Conservation (phyloP, 2,797 vertebrate species). For the Catostomus latipinnis region DNA sequence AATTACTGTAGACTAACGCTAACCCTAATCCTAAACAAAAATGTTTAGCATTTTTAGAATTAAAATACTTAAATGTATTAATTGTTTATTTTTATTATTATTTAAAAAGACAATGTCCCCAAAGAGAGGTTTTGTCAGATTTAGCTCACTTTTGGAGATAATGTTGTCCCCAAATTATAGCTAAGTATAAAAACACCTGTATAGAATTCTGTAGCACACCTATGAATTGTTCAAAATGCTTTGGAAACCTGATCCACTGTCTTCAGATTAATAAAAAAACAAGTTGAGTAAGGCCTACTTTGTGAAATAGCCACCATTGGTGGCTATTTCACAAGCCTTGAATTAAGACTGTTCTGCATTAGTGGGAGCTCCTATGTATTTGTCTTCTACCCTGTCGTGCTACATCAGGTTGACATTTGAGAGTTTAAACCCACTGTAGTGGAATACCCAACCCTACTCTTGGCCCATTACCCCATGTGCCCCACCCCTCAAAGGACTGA, state of each 20-base stretch:
- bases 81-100: no score
- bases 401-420: constrained; percentile 70
- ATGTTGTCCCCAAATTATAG: no score
- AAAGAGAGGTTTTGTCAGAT: no score
- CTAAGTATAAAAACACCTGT: neutral
- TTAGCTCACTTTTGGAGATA: no score
- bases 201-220: neutral
- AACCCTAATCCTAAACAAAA: no score
- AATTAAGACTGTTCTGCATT: constrained; percentile 72
- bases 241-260: neutral
- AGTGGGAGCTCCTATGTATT: constrained; percentile 73
- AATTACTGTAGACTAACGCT: no score
- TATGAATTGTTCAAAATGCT: neutral
- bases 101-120: no score
- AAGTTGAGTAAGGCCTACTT: neutral
- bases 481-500: constrained; percentile 75
- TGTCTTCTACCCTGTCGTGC: constrained; percentile 64
- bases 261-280: neutral
- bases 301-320: neutral
- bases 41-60: no score
- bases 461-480: constrained; percentile 52
- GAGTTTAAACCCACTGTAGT: constrained; percentile 68
- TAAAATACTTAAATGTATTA: no score
- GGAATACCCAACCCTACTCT: constrained; percentile 67
- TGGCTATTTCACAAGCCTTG: neutral